Conservation (phyloP, 1,140 invertebrate genomes). For the Diabrotica undecimpunctata region DNA sequence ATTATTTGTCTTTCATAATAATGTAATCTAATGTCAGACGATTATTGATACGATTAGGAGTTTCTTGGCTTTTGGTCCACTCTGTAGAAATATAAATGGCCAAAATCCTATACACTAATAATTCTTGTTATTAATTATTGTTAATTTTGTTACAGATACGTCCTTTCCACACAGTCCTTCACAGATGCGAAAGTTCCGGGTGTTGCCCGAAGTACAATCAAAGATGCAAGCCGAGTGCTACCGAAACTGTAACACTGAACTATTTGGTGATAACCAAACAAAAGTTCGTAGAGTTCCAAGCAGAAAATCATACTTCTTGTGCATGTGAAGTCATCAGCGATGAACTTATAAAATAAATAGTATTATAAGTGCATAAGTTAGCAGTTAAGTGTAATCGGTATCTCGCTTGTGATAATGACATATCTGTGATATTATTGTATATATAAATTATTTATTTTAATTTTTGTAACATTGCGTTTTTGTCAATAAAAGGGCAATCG, state of each 20-base stretch:
- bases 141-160: conserved; percentile 9
- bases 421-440: background rate
- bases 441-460: too few relatives aligned
- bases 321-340: background rate
- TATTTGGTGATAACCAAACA: too few relatives aligned
- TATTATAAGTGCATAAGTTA: background rate
- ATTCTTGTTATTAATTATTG: too few relatives aligned
- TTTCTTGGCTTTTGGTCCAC: too few relatives aligned
- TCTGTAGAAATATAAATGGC: too few relatives aligned
- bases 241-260: too few relatives aligned
- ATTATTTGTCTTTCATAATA: too few relatives aligned
- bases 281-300: too few relatives aligned
- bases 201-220: conserved; percentile 6
- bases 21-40: too few relatives aligned
- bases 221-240: background rate
- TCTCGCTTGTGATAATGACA: background rate
- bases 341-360: conserved; percentile 1
- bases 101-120: too few relatives aligned
- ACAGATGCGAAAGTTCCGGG: conserved; percentile 10
- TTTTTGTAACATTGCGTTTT: too few relatives aligned
- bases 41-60: too few relatives aligned
- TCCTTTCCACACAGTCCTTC: conserved; percentile 6
- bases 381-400: background rate
- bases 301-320: background rate
- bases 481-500: background rate